Percentiles rank a stretch among this genome's conserved stretches.
These are phyloP conservation scores for Suricata suricatta DNA, from an alignment of 2,113 vertebrate species.

Conservation along the genomic window DNA sequence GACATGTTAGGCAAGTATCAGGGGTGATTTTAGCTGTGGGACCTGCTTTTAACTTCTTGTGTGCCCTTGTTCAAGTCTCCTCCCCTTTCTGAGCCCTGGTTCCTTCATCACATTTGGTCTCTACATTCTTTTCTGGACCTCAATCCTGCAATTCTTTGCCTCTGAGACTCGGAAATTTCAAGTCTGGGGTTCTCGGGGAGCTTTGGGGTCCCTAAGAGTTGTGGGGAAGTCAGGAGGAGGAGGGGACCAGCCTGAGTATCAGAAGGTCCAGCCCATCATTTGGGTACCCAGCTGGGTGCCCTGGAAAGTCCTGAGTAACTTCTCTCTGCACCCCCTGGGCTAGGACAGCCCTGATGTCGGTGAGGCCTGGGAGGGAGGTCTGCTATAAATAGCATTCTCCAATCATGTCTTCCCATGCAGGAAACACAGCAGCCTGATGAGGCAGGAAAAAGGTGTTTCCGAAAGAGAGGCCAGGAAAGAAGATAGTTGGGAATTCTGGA, in stretches of 20 bases:
- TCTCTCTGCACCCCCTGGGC: background rate
- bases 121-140: background rate
- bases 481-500: background rate
- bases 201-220: background rate
- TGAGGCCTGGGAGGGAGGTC: background rate
- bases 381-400: conserved; percentile 42
- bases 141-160: background rate
- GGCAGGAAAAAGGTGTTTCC: conserved; percentile 79
- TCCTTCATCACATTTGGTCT: background rate
- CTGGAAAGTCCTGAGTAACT: background rate
- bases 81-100: background rate
- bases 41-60: background rate
- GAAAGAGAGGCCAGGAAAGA: background rate
- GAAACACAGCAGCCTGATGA: background rate
- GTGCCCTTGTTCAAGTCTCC: background rate
- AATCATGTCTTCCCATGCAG: conserved; percentile 58
- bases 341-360: background rate
- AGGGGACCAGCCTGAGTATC: background rate
- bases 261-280: background rate
- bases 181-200: background rate
- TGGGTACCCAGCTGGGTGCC: background rate
- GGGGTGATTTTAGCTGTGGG: background rate
- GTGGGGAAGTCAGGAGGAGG: background rate
- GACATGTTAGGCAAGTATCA: fast-evolving
- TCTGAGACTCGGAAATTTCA: background rate